Percentiles rank a stretch among this genome's conserved stretches.
Conservation (phyloP, 2,113 vertebrate species). For the Hemibagrus wyckioides region DNA sequence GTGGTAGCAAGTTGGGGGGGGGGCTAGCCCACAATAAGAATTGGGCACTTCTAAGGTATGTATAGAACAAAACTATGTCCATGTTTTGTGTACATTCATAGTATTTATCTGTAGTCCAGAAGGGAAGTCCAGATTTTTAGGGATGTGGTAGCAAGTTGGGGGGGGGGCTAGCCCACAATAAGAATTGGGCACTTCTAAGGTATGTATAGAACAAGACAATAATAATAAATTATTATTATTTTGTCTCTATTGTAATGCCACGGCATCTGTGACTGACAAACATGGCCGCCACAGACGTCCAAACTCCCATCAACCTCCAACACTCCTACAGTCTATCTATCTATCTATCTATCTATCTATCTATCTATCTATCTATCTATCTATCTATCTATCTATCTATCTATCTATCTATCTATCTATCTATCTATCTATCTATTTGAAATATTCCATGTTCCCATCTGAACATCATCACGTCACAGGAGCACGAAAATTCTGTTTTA, state of each 20-base stretch:
- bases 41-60: not conserved
- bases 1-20: not conserved
- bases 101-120: not conserved
- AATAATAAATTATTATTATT: too few species aligned
- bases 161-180: not conserved
- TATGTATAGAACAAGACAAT: not conserved
- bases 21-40: not conserved
- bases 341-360: too few species aligned
- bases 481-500: not conserved
- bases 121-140: not conserved
- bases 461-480: not conserved
- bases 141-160: not conserved
- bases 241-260: too few species aligned
- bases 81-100: not conserved
- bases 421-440: too few species aligned
- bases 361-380: too few species aligned
- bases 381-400: too few species aligned
- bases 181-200: not conserved
- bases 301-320: too few species aligned
- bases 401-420: too few species aligned
- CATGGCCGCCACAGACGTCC: too few species aligned
- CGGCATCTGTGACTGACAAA: too few species aligned
- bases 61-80: not conserved
- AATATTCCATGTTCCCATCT: not conserved
- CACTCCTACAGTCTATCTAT: too few species aligned